Base-by-base conservation (phyloP, 2,888 invertebrate genomes). In the Tryphoninae sp. region DNA sequence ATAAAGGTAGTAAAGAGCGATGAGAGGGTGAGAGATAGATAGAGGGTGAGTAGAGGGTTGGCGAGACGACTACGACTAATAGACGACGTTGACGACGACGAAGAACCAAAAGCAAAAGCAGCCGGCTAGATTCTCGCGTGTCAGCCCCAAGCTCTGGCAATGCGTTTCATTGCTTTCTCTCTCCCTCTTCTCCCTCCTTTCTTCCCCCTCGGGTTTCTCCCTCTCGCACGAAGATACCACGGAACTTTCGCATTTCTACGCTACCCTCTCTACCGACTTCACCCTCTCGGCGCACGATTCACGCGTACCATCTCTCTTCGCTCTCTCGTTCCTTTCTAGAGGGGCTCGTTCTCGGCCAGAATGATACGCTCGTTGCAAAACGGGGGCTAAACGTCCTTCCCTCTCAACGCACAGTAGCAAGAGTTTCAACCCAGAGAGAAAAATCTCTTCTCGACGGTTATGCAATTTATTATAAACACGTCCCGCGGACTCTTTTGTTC, bases 281-380 rank as follows among this genome's bases (percentile, higher is more conserved):
- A 83, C 83, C 76, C 45, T 45, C 45, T 45, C 80, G 23, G 83
- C 83, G 81, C 80, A 81, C 84, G 64, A 83, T 78, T 84, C 84
- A 82, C 83, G 80, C 75, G 69, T 68, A 68, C n/a, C 40, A 33
- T 33, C 33, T 62, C 23, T 65, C 26, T 51, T 65, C 49, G 51
- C 67, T 61, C 65, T 73, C 76, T 76, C 69, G 53, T 77, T 80
- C 42, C 80, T 80, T 83, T 79, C 74, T 42, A 69, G 61, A 69
- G 61, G 68, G 76, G 49, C 76, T 76, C 68, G 59, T 59, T 61
- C 68, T 76, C 51, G 51, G 61, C 61, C 61, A 16, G 61, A 68
- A 51, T 76, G 51, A 76, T 68, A 68, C 59, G 8, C 61, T 51
- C 49, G 61, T 67, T 76, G 40, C 45, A 45, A 45, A 76, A 76